Percentiles rank a stretch among this genome's conserved stretches.
Evolutionary conservation across 2,797 vertebrate genomes (phyloP).

Genomic region (Phoxinus dragarum): DNA sequence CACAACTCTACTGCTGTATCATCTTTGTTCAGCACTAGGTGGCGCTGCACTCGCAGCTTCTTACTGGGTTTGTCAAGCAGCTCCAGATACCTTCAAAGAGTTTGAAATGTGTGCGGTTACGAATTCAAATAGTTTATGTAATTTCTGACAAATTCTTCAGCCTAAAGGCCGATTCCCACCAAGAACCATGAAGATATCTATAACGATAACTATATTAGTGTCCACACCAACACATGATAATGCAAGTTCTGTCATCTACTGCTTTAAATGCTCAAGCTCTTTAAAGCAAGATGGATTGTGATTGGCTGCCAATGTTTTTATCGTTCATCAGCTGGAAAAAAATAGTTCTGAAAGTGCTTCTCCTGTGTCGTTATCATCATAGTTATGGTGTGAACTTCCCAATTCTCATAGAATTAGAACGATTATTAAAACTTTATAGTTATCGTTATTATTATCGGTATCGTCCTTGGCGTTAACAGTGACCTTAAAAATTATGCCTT

Average conservation of each 20-base stretch:
- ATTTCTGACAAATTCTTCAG: neutral
- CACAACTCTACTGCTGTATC: constrained; percentile 87
- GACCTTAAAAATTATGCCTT: neutral
- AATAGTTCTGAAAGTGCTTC: neutral
- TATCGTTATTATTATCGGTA: neutral
- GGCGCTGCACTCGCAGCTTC: constrained; percentile 87
- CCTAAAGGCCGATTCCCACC: neutral
- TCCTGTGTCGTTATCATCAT: neutral
- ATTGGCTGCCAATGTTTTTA: neutral
- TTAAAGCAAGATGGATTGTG: neutral
- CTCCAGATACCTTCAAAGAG: constrained; percentile 85
- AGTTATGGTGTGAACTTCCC: neutral
- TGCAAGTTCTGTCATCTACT: neutral
- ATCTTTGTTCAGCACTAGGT: constrained; percentile 89
- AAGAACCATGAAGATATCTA: neutral
- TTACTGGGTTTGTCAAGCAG: constrained; percentile 90
- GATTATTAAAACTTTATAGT: neutral
- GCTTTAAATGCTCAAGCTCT: neutral
- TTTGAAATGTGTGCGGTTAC: neutral
- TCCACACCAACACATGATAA: neutral
- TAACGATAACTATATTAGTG: neutral
- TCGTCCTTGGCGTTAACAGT: neutral
- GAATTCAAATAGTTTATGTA: neutral
- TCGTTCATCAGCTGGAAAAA: neutral
- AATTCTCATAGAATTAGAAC: neutral